These are phyloP conservation scores for Callosobruchus maculatus DNA, from an alignment of 2,888 invertebrate species.

Conservation along the genomic window DNA sequence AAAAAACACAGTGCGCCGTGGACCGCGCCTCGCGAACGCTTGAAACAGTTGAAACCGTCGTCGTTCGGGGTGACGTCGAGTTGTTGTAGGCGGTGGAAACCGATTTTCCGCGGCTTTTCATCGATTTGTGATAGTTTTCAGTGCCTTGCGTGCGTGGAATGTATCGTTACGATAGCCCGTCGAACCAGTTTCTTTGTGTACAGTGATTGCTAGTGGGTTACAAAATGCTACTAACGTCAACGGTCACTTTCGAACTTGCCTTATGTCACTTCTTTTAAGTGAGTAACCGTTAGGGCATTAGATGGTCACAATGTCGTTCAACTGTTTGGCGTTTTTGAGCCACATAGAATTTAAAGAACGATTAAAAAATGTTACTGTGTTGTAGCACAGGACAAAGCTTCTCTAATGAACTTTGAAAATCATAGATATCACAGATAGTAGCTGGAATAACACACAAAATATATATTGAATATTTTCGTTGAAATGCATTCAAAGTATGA, in stretches of 20 bases:
- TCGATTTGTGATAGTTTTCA: not conserved
- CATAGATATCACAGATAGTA: too few species aligned
- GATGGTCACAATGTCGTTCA: too few species aligned
- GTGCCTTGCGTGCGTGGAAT: not conserved
- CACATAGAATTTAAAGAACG: too few species aligned
- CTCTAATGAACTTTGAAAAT: too few species aligned
- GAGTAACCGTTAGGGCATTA: not conserved
- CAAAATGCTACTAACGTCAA: not conserved
- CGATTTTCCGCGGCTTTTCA: not conserved
- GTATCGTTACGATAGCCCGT: not conserved
- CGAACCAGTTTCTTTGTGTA: not conserved
- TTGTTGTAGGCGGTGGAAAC: not conserved
- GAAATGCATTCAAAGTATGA: too few species aligned
- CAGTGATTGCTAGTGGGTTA: not conserved
- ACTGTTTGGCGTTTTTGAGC: too few species aligned
- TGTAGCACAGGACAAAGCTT: too few species aligned
- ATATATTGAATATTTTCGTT: too few species aligned
- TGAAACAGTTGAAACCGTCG: too few species aligned
- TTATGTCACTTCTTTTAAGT: not conserved
- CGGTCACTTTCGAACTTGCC: not conserved
- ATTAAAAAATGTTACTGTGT: too few species aligned
- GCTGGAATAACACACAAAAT: too few species aligned
- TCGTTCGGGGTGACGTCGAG: not conserved
- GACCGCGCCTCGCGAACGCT: not conserved
- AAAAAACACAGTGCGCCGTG: not conserved